phyloP scores from a whole-genome alignment of 1,140 invertebrate genomes.

The Megalopta genalis region DNA sequence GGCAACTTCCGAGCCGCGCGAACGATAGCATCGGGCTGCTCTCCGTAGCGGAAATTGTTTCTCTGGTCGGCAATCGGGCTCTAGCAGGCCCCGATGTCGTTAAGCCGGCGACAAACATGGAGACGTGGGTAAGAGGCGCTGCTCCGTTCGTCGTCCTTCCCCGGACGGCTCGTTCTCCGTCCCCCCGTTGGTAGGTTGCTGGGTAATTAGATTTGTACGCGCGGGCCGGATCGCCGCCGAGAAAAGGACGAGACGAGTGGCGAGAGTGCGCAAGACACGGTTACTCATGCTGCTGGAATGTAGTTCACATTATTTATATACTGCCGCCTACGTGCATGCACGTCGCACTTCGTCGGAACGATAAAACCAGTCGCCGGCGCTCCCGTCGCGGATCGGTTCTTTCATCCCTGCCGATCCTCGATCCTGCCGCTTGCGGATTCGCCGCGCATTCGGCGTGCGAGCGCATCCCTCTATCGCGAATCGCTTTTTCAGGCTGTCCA shows the following conservation, averaged over 20 bases:
- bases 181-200: conserved; percentile 37
- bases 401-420: conserved; percentile 31
- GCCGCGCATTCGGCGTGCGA: not conserved
- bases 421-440: conserved; percentile 14
- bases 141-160: conserved; percentile 3
- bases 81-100: no score
- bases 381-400: conserved; percentile 23
- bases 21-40: no score
- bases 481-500: no score
- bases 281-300: conserved; percentile 59
- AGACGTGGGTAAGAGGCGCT: not conserved
- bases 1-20: no score
- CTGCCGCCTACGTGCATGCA: conserved; percentile 44
- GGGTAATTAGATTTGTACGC: conserved; percentile 50
- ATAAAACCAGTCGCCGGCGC: conserved; percentile 43
- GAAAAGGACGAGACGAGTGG: conserved; percentile 45
- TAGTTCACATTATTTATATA: conserved; percentile 65
- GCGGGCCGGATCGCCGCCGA: conserved; percentile 20
- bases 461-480: no score
- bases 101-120: not conserved
- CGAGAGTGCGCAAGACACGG: conserved; percentile 51
- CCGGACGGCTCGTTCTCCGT: not conserved
- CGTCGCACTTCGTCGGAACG: conserved; percentile 49
- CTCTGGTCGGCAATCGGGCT: no score
- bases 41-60: no score